These are phyloP conservation scores for Nymphalis c-album DNA, from an alignment of 2,888 invertebrate genomes.

Conservation along the genomic window DNA sequence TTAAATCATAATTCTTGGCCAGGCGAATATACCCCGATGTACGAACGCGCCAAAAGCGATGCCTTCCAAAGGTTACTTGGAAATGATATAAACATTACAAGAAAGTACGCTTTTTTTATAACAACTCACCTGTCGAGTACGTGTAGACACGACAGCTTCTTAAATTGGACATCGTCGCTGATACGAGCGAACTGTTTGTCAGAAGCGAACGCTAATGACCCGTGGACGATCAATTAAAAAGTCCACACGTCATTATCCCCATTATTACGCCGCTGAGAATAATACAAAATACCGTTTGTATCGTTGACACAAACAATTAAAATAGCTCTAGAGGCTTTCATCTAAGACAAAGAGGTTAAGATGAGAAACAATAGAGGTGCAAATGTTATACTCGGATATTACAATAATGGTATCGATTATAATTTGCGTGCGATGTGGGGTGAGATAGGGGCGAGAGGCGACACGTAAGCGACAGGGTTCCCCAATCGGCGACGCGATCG, in stretches of 20 bases:
- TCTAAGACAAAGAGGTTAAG: slow-evolving; percentile 13
- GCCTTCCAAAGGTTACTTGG: slow-evolving; percentile 48
- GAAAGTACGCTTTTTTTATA: slow-evolving; percentile 49
- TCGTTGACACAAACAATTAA: slow-evolving; percentile 9
- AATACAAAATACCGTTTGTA: too few relatives aligned
- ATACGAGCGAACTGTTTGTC: slow-evolving; percentile 48
- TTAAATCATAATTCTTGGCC: slow-evolving; percentile 50
- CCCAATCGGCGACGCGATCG: slow-evolving; percentile 76
- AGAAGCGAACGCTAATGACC: slow-evolving; percentile 52
- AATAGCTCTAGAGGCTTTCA: background rate
- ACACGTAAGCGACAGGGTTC: slow-evolving; percentile 78
- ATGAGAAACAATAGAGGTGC: slow-evolving; percentile 69
- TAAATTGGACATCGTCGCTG: slow-evolving; percentile 52
- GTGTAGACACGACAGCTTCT: slow-evolving; percentile 54
- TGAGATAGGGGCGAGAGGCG: slow-evolving; percentile 71
- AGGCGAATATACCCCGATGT: slow-evolving; percentile 25
- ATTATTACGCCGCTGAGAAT: background rate
- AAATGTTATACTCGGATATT: slow-evolving; percentile 76
- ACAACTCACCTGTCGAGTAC: slow-evolving; percentile 52
- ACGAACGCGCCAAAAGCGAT: slow-evolving; percentile 43
- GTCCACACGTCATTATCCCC: slow-evolving; percentile 27
- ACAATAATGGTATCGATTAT: slow-evolving; percentile 82
- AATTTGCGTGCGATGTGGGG: slow-evolving; percentile 80
- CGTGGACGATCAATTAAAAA: slow-evolving; percentile 48
- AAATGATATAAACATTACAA: slow-evolving; percentile 45